These are phyloP conservation scores for Meda fulgida DNA, from an alignment of 2,797 vertebrate species.

Conservation along the genomic window DNA sequence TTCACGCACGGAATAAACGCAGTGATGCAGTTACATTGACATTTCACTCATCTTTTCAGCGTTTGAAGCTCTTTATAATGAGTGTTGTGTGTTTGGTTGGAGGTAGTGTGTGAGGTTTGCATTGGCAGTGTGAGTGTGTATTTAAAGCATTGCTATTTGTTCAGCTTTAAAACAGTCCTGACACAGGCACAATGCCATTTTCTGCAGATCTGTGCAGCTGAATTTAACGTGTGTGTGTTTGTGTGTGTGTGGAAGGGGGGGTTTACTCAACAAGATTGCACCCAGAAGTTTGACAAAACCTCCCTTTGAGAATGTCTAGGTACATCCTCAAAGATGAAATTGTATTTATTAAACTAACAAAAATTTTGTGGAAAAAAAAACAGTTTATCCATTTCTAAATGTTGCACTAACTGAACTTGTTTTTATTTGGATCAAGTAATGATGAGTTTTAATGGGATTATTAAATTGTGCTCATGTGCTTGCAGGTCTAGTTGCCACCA, in stretches of 20 bases:
- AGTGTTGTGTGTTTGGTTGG: slow-evolving; percentile 17
- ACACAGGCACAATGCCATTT: background rate
- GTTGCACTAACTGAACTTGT: background rate
- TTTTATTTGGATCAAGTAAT: background rate
- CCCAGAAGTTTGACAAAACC: background rate
- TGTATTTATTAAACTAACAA: background rate
- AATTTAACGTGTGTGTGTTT: slow-evolving; percentile 24
- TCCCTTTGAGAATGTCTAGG: background rate
- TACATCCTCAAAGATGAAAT: background rate
- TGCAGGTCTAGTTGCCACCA: slow-evolving; percentile 93
- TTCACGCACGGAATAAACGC: background rate
- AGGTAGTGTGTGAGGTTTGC: slow-evolving; percentile 14
- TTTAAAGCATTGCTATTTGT: background rate
- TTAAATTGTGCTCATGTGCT: slow-evolving; percentile 46
- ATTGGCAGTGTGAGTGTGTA: background rate
- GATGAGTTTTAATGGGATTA: background rate
- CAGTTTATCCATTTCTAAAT: background rate
- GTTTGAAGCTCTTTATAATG: slow-evolving; percentile 10
- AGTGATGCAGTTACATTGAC: slow-evolving; percentile 12
- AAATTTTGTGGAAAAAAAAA: background rate
- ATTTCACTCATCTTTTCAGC: slow-evolving; percentile 7
- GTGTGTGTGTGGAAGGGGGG: background rate
- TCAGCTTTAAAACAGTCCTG: slow-evolving; percentile 30
- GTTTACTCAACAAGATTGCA: background rate
- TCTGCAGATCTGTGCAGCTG: slow-evolving; percentile 10